These are phyloP conservation scores for Turnix velox DNA, from an alignment of 2,113 vertebrate species.

Conservation along the genomic window DNA sequence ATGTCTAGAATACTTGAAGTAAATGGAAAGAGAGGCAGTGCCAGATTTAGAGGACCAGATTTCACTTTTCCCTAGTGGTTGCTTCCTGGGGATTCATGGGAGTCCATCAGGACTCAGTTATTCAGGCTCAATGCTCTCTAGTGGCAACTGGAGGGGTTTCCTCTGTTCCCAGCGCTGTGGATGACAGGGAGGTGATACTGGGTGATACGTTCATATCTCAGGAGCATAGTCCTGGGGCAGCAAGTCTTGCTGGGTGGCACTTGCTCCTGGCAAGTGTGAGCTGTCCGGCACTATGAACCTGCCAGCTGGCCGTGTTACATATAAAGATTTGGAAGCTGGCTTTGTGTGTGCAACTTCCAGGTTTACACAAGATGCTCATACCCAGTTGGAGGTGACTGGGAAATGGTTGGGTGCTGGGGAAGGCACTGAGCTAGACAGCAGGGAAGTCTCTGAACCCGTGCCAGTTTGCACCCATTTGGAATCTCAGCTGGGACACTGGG, in stretches of 20 bases:
- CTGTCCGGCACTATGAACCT: neutral
- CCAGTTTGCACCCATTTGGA: neutral
- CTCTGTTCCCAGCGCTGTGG: neutral
- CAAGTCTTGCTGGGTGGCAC: neutral
- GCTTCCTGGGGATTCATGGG: accelerated
- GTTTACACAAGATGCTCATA: neutral
- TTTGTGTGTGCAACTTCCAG: neutral
- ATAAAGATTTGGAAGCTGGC: neutral
- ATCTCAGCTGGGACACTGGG: neutral
- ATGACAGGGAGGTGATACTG: neutral
- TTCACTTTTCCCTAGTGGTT: neutral
- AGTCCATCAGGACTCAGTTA: neutral
- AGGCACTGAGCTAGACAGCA: neutral
- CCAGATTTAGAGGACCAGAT: neutral
- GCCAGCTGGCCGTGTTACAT: neutral
- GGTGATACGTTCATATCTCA: neutral
- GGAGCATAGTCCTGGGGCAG: neutral
- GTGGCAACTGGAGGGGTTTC: neutral
- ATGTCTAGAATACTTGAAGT: neutral
- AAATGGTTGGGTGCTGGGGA: neutral
- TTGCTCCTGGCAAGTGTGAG: neutral
- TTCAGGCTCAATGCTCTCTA: neutral
- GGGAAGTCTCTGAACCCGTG: neutral
- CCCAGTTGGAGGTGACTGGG: neutral
- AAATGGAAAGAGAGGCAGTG: neutral